These are phyloP conservation scores for Eledone cirrhosa DNA, from an alignment of 2,888 invertebrate genomes.

Conservation along the genomic window DNA sequence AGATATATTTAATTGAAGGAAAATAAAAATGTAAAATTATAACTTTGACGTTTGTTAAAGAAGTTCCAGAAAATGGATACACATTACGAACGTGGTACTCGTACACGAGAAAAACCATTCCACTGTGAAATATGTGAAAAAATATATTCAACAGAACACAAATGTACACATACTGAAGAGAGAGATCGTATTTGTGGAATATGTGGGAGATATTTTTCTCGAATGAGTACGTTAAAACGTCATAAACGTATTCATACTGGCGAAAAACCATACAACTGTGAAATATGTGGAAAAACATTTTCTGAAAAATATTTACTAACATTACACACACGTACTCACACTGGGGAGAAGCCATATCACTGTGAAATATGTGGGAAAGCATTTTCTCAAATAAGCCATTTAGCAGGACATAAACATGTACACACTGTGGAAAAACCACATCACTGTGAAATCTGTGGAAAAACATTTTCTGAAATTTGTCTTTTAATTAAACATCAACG, in stretches of 20 bases:
- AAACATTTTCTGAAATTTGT: too few species aligned
- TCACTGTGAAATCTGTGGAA: constrained; percentile 7
- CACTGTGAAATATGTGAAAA: too few species aligned
- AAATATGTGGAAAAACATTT: constrained; percentile 12
- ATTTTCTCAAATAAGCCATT: not conserved
- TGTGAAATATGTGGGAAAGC: constrained; percentile 13
- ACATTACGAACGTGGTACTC: too few species aligned
- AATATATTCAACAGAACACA: not conserved
- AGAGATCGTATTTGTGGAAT: too few species aligned
- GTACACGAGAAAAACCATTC: too few species aligned
- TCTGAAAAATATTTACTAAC: not conserved
- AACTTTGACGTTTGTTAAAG: too few species aligned
- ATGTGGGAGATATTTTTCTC: not conserved
- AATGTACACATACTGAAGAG: too few species aligned
- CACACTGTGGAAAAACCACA: constrained; percentile 18
- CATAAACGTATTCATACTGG: constrained; percentile 14
- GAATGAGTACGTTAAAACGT: not conserved
- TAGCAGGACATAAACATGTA: not conserved
- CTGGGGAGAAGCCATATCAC: constrained; percentile 5
- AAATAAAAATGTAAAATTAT: too few species aligned
- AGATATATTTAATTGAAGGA: too few species aligned
- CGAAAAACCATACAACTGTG: constrained; percentile 12
- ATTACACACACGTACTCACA: not conserved
- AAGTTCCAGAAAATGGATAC: too few species aligned
- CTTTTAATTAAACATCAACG: not conserved